Percentiles rank a stretch among this genome's conserved stretches.
Evolutionary conservation across 2,888 invertebrate genomes (phyloP).

Genomic region (Ferrisia virgata): DNA sequence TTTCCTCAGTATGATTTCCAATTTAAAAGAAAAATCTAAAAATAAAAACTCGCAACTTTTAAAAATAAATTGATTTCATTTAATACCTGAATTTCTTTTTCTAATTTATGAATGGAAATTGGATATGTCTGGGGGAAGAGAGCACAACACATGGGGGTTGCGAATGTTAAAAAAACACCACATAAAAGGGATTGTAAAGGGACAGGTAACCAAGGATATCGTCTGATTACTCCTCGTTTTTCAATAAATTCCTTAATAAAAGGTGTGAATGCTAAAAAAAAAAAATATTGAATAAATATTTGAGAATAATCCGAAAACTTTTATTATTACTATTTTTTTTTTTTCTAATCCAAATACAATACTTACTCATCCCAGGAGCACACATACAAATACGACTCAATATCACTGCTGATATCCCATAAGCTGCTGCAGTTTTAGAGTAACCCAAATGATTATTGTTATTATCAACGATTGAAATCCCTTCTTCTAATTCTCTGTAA

Average conservation of each 20-base stretch:
- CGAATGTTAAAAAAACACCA: constrained; percentile 75
- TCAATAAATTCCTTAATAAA: constrained; percentile 71
- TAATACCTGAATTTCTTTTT: constrained; percentile 69
- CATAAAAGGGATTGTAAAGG: constrained; percentile 72
- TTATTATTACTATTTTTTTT: not conserved
- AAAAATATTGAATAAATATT: constrained; percentile 18
- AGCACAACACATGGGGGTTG: constrained; percentile 95
- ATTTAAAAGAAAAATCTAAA: not conserved
- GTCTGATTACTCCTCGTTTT: constrained; percentile 61
- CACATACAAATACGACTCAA: constrained; percentile 90
- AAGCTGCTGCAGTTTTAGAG: constrained; percentile 66
- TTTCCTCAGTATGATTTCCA: no score
- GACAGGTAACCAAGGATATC: constrained; percentile 67
- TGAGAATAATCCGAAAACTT: not conserved
- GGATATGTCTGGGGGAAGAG: constrained; percentile 86
- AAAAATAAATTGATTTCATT: no score
- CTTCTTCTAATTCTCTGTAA: constrained; percentile 70
- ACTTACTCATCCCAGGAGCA: constrained; percentile 87
- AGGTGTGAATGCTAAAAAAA: constrained; percentile 67
- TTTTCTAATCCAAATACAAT: no score
- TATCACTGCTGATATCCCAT: constrained; percentile 86
- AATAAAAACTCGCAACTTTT: not conserved
- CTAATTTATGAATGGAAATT: constrained; percentile 65
- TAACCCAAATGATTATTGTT: constrained; percentile 67
- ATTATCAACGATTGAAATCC: constrained; percentile 77